These are phyloP conservation scores for Drosophila pseudotakahashii DNA, from an alignment of 2,888 invertebrate species.

Conservation along the genomic window DNA sequence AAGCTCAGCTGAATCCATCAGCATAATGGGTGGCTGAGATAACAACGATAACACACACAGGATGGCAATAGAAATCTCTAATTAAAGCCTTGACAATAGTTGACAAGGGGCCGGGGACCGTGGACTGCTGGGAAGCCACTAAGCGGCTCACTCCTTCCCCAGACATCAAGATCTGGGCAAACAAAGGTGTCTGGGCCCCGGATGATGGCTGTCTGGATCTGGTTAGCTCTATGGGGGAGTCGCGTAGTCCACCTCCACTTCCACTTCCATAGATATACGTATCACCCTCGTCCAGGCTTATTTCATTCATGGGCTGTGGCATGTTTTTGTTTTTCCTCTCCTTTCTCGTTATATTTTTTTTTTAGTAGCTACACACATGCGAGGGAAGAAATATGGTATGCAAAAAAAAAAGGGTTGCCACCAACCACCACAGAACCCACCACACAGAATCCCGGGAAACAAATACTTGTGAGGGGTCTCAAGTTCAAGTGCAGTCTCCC, in stretches of 20 bases:
- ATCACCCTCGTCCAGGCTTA: conserved; percentile 46
- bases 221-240: conserved; percentile 25
- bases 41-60: background rate
- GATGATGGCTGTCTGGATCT: conserved; percentile 28
- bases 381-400: conserved; percentile 29
- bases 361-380: conserved; percentile 31
- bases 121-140: conserved; percentile 34
- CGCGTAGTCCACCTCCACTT: background rate
- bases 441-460: conserved; percentile 41
- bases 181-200: conserved; percentile 68
- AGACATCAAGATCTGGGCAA: conserved; percentile 67
- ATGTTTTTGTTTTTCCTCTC: conserved; percentile 27
- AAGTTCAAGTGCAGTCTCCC: conserved; percentile 74
- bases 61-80: conserved; percentile 50
- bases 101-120: conserved; percentile 27
- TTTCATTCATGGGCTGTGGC: conserved; percentile 36
- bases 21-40: conserved; percentile 36
- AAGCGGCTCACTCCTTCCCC: conserved; percentile 54
- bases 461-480: conserved; percentile 47
- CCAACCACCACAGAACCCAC: conserved; percentile 36
- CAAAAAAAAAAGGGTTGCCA: conserved; percentile 37
- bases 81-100: conserved; percentile 70
- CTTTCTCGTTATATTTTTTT: conserved; percentile 8
- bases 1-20: conserved; percentile 37
- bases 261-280: conserved; percentile 8